Percentiles rank a stretch among this genome's conserved stretches.
phyloP scores from a whole-genome alignment of 1,140 invertebrate genomes.

The Leptinotarsa undecemlineata region DNA sequence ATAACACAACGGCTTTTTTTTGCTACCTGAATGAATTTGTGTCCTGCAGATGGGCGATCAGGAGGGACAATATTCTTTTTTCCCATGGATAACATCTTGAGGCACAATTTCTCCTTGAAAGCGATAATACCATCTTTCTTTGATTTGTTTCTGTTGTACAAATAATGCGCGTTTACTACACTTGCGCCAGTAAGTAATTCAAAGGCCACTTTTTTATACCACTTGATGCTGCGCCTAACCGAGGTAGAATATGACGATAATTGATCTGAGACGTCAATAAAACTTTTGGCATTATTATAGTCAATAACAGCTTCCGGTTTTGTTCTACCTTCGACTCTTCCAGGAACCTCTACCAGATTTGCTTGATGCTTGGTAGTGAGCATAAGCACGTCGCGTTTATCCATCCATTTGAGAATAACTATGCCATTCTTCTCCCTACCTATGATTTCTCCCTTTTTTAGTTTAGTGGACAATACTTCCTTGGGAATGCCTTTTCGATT shows the following conservation, averaged over 20 bases:
- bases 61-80: conserved; percentile 7
- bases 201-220: conserved; percentile 9
- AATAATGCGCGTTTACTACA: conserved; percentile 11
- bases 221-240: conserved; percentile 38
- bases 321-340: conserved; percentile 29
- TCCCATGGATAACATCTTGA: background rate
- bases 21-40: conserved; percentile 1
- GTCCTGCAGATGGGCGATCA: conserved; percentile 9
- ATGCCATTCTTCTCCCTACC: conserved; percentile 56
- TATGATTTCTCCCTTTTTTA: conserved; percentile 52
- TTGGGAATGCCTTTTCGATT: conserved; percentile 52
- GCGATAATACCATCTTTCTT: background rate
- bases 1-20: conserved; percentile 9
- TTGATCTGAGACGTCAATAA: conserved; percentile 37
- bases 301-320: conserved; percentile 53
- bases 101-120: background rate
- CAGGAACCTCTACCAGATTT: background rate
- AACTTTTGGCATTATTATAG: conserved; percentile 54
- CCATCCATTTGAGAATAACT: conserved; percentile 50
- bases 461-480: conserved; percentile 47
- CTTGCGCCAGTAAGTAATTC: conserved; percentile 18
- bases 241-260: conserved; percentile 32
- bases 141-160: background rate
- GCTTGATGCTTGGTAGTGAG: conserved; percentile 25
- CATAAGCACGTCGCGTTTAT: conserved; percentile 37